phyloP scores from a whole-genome alignment of 2,888 invertebrate genomes.

The Zootermopsis nevadensis region DNA sequence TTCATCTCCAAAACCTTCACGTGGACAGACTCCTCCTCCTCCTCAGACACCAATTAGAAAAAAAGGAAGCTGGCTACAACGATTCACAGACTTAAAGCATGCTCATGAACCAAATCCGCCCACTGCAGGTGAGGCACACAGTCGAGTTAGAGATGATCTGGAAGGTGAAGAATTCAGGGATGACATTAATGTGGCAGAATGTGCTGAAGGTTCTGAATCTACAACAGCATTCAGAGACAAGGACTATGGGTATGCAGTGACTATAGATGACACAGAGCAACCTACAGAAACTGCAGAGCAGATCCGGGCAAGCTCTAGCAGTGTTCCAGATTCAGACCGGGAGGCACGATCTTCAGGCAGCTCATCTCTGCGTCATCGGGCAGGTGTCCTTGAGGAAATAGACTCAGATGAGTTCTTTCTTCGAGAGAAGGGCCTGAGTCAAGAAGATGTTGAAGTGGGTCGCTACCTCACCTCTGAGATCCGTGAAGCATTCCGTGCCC shows the following conservation, averaged over 20 bases:
- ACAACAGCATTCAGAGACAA: constrained; percentile 52
- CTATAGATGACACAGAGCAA: not conserved
- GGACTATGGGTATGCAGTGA: constrained; percentile 51
- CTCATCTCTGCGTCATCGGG: constrained; percentile 67
- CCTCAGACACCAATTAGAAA: constrained; percentile 73
- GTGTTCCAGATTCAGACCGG: constrained; percentile 60
- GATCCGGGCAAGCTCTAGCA: constrained; percentile 39
- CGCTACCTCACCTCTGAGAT: constrained; percentile 83
- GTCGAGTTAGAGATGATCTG: constrained; percentile 35
- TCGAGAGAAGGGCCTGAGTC: constrained; percentile 83
- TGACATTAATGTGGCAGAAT: constrained; percentile 19
- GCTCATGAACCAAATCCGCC: constrained; percentile 55
- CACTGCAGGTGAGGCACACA: constrained; percentile 49
- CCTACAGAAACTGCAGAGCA: not conserved
- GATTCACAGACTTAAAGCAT: constrained; percentile 60
- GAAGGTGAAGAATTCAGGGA: constrained; percentile 52
- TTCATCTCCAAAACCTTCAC: constrained; percentile 66
- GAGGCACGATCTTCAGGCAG: constrained; percentile 72
- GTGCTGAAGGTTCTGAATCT: constrained; percentile 44
- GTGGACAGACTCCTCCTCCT: constrained; percentile 68
- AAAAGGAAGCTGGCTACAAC: constrained; percentile 66
- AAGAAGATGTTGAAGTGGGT: constrained; percentile 83
- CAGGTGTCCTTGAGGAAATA: constrained; percentile 84
- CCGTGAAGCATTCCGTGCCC: constrained; percentile 79
- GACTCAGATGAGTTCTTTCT: constrained; percentile 90